A percentile compares a stretch with the other conserved stretches of the same genome.
Conservation (phyloP, 1,140 invertebrate genomes). For the Drosophila auraria region DNA sequence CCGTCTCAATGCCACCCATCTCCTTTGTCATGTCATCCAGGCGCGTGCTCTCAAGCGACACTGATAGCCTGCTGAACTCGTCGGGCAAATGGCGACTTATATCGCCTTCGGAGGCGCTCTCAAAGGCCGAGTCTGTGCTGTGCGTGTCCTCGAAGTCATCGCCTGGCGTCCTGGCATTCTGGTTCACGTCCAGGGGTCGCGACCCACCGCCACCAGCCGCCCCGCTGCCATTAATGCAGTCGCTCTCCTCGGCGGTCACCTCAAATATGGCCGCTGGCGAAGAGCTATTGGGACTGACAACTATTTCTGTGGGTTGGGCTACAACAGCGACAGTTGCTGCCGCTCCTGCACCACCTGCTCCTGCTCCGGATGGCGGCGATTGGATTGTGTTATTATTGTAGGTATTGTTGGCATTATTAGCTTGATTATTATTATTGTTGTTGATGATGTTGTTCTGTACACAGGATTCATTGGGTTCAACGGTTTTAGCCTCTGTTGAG, state of each 20-base stretch:
- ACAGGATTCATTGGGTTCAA: conserved; percentile 82
- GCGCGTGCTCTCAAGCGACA: conserved; percentile 77
- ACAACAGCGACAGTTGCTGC: conserved; percentile 14
- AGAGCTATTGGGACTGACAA: conserved; percentile 19
- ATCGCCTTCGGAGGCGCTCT: conserved; percentile 81
- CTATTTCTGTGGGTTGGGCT: conserved; percentile 1
- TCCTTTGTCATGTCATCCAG: conserved; percentile 73
- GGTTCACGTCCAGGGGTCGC: conserved; percentile 74
- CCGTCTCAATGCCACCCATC: conserved; percentile 75
- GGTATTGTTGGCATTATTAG: conserved; percentile 65
- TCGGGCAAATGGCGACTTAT: conserved; percentile 82
- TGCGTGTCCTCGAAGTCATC: conserved; percentile 83
- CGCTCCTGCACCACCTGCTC: conserved; percentile 2
- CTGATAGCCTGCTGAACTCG: conserved; percentile 76
- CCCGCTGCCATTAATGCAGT: conserved; percentile 64
- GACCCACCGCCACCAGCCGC: conserved; percentile 37
- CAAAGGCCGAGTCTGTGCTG: conserved; percentile 83
- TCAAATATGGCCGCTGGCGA: conserved; percentile 58
- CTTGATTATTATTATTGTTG: conserved; percentile 54
- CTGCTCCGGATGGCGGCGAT: conserved; percentile 9
- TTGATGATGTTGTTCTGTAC: conserved; percentile 68
- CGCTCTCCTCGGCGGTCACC: conserved; percentile 77
- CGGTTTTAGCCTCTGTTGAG: conserved; percentile 83
- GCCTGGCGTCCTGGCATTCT: conserved; percentile 57
- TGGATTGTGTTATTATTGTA: conserved; percentile 60